Base-by-base conservation (phyloP, 2,113 vertebrate genomes). In the Lampris incognitus region DNA sequence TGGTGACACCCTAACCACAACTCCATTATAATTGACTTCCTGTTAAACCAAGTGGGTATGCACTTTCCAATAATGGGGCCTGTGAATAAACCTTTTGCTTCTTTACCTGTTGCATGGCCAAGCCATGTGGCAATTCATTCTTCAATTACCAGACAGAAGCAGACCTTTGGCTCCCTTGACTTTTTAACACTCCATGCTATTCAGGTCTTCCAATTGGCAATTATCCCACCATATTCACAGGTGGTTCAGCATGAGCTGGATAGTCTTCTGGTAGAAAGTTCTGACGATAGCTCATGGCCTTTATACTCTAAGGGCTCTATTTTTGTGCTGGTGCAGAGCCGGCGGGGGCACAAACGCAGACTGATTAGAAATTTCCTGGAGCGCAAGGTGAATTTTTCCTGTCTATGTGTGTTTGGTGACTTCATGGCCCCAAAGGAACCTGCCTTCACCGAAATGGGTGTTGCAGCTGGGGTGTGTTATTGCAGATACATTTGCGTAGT, bases 141-240 rank as follows among this genome's bases (percentile, higher is more conserved):
- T 81, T 86, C 81, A 88, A 83, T 90, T 89, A 89, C 72, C 69
- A 59, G 82, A 80, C 51, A 78, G 71, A 86, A 59, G 66, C 77
- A 85, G 76, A 85, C 79, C 86, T 86, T 73, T 49, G 71, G 74
- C 73, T 82, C 76, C 69, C 56, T 42, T 72, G 80, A 86, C 78
- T 85, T 86, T 90, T 90, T 87, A 91, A 83, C 84, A 82, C 82
- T 79, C 74, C 78, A 85, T 82, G 85, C 77, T 82, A 80, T 85
- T 84, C 75, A 61, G 66, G 68, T 80, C 62, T 85, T 70, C 82
- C 79, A 89, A 87, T 90, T 76, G 79, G 85, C 75, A 90, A 93
- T 92, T 91, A 93, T 88, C 89, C 84, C 74, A 66, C 82, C 72
- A 70, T 88, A 88, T 81, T 91, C 90, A 84, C 88, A 85, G 88